These are phyloP conservation scores for Microplitis mediator DNA, from an alignment of 1,140 invertebrate genomes.

Conservation along the genomic window DNA sequence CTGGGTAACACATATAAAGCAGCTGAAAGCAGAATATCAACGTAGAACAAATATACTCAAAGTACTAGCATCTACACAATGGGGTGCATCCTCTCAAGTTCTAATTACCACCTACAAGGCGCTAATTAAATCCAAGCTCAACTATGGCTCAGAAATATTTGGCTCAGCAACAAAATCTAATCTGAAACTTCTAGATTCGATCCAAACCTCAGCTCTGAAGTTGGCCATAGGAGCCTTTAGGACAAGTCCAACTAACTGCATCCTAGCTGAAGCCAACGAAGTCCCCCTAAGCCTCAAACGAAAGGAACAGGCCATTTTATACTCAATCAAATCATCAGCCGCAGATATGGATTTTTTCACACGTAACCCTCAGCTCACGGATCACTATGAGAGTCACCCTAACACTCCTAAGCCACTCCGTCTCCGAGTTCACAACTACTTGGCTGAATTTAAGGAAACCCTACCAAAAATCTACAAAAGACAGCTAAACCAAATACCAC, in stretches of 20 bases:
- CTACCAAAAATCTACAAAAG: not conserved
- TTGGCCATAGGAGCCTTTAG: constrained; percentile 17
- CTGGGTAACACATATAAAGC: constrained; percentile 21
- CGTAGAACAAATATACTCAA: constrained; percentile 20
- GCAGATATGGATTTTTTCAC: too few species aligned
- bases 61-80: constrained; percentile 26
- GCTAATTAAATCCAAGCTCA: constrained; percentile 23
- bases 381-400: too few species aligned
- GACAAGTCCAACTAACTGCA: constrained; percentile 11
- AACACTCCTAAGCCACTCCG: too few species aligned
- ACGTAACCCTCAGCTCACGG: too few species aligned
- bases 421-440: not conserved
- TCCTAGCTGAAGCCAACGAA: constrained; percentile 23
- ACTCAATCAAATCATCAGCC: not conserved
- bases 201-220: constrained; percentile 20
- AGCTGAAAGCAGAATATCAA: not conserved
- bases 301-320: not conserved
- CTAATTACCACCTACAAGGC: constrained; percentile 18
- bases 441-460: too few species aligned
- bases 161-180: constrained; percentile 10
- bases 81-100: constrained; percentile 8
- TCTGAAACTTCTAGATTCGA: constrained; percentile 16
- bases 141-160: constrained; percentile 17
- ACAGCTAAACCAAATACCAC: not conserved
- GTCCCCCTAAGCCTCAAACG: constrained; percentile 6